Evolutionary conservation across 2,888 invertebrate genomes (phyloP).

Genomic region (Eumerus sabulonum): DNA sequence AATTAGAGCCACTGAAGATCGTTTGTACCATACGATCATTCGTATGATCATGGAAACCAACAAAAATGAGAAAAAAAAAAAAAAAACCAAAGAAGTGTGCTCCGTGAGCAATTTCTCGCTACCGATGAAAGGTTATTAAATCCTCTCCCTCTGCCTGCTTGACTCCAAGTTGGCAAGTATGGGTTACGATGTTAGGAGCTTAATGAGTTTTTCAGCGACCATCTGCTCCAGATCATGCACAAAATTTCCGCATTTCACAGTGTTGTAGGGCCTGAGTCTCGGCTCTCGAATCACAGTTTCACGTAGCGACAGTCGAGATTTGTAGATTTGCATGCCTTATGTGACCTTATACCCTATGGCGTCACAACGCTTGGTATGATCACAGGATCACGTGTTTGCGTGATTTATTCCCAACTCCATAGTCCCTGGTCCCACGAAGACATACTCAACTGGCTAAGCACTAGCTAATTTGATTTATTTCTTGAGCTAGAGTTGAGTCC

Average conservation of each 20-base stretch:
- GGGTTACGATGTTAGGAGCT: constrained; percentile 49
- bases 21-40: not conserved
- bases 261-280: constrained; percentile 18
- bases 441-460: constrained; percentile 37
- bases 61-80: no score
- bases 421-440: constrained; percentile 32
- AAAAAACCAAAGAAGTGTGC: no score
- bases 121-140: constrained; percentile 13
- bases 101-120: constrained; percentile 5
- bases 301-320: constrained; percentile 37
- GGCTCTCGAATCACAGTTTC: constrained; percentile 59
- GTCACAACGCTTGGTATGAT: constrained; percentile 58
- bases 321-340: constrained; percentile 47
- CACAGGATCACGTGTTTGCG: constrained; percentile 64
- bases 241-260: constrained; percentile 46
- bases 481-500: constrained; percentile 35
- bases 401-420: constrained; percentile 59
- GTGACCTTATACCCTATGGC: constrained; percentile 65
- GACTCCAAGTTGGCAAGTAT: constrained; percentile 29
- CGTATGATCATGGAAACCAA: no score
- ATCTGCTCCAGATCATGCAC: constrained; percentile 48
- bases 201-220: constrained; percentile 32
- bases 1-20: constrained; percentile 22
- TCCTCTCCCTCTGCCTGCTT: not conserved
- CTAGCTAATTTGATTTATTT: constrained; percentile 61